A percentile compares a stretch with the other conserved stretches of the same genome.
Conservation (phyloP, 1,140 invertebrate genomes). For the Latrodectus geometricus region DNA sequence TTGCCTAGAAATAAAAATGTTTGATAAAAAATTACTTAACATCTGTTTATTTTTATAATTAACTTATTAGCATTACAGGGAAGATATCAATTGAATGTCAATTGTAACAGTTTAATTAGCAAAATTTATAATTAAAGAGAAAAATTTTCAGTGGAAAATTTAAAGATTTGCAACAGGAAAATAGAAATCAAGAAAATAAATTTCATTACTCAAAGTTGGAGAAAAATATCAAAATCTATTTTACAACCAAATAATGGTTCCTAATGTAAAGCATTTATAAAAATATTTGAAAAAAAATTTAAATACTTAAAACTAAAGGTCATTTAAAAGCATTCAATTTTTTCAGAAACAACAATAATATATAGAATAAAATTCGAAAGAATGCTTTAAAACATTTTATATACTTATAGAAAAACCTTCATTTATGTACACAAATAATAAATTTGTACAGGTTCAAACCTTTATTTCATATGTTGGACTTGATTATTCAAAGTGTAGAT, state of each 20-base stretch:
- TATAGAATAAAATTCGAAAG: background rate
- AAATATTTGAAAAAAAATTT: conserved; percentile 12
- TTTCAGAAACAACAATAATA: background rate
- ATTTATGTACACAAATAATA: no score
- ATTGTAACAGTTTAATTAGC: no score
- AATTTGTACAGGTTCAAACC: no score
- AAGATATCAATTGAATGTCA: no score
- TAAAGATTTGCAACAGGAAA: background rate
- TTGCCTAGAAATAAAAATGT: conserved; percentile 65
- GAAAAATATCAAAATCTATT: background rate
- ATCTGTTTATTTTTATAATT: no score
- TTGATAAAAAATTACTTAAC: no score
- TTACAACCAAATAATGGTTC: background rate
- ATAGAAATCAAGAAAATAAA: background rate
- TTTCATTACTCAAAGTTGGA: background rate
- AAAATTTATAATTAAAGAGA: background rate
- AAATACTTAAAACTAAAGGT: background rate
- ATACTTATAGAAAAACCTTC: no score
- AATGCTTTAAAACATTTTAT: background rate
- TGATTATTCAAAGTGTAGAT: no score
- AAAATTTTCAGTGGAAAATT: no score
- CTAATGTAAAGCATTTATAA: background rate
- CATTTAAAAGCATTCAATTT: background rate
- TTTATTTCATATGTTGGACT: no score
- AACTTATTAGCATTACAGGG: no score